Evolutionary conservation across 2,888 invertebrate genomes (phyloP), one percentile per base, ranked within the genome.

Genomic region (Campopleginae sp.): DNA sequence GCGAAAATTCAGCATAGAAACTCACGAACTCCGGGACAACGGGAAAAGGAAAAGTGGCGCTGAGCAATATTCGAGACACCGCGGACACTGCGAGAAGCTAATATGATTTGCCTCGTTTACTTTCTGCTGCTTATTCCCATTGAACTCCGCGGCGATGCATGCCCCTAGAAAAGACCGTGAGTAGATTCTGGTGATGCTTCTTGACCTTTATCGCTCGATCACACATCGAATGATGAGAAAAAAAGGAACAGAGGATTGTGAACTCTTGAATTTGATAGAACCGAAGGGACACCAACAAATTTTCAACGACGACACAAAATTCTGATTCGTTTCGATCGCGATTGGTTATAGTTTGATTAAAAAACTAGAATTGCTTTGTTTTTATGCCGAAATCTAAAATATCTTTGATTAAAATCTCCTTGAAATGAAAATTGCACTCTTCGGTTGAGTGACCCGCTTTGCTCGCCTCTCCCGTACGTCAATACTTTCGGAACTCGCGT

Each of bases 161-260:
- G 0, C 38, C 8, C 12, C 31, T 31, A 14, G 46, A 10, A 17
- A 65, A 17, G 33, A 19, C 63, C 33, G 19, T 63, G 81, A 78
- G n/a, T n/a, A n/a, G 70, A 74, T 84, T 72, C 78, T 65, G 17
- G 81, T 75, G 81, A 81, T 48, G 74, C 81, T 74, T 74, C 78
- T 84, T 81, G 81, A 72, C 85, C 81, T 85, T 79, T 78, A 78
- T 81, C 66, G 78, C 63, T 85, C 72, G 44, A 38, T 66, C 72
- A 80, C 54, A 1, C 54, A 80, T 72, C 66, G 71, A 27, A 31
- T 19, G 27, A 27, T 14, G 17, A 61, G 65, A 70, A 46, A 48
- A 48, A 75, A 61, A 70, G 75, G 42, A 51, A 75, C 51, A 38
- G 23, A 75, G 19, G 51, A 14, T 70, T 54, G 51, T 51, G 46